Base-by-base conservation (phyloP, 2,113 vertebrate genomes). In the Glaucomys volans region DNA sequence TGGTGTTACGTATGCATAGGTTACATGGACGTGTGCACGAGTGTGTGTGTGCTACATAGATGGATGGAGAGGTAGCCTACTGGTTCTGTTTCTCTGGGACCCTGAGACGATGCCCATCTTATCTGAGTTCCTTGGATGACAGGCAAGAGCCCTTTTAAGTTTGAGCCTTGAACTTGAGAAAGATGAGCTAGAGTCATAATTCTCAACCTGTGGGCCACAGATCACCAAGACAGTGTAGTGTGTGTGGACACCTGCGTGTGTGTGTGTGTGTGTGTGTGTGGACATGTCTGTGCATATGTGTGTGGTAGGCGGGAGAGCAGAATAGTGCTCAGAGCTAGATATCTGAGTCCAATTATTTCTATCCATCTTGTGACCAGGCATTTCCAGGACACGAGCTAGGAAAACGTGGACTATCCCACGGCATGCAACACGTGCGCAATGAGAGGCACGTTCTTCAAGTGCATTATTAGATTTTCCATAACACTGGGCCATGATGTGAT, bases 91-190 rank as follows among this genome's bases (percentile, higher is more conserved):
- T 74, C 57, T 81, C 54, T 62, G 52, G 35, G 40, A 40, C 50
- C 16, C 12, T 95, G 26, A 42, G n/a, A 42, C 32, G 22, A 20
- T 1, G 30, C 0, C 26, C 1, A 8, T 2, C 0, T 14, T 75
- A 32, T 35, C 44, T 75, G 10, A 76, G 54, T 66, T 69, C 37
- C 54, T 57, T 42, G 74, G 20, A n/a, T 37, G 42, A 0, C 2
- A 28, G n/a, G 35, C 8, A 57, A 75, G 35, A 79, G 5, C 6
- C 54, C n/a, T 17, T 74, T 52, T 24, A 69, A 18, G 20, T 84
- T 76, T 74, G 37, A 93, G 8, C 2, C 24, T 59, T 72, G 44
- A 92, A 62, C 30, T 84, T 91, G 20, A 59, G n/a, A 44, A 64
- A 83, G 50, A 69, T 62, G 52, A 89, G 0, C 32, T 57, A 75